Evolutionary conservation across 2,113 vertebrate genomes (phyloP).

Genomic region (Chaetura pelagica): DNA sequence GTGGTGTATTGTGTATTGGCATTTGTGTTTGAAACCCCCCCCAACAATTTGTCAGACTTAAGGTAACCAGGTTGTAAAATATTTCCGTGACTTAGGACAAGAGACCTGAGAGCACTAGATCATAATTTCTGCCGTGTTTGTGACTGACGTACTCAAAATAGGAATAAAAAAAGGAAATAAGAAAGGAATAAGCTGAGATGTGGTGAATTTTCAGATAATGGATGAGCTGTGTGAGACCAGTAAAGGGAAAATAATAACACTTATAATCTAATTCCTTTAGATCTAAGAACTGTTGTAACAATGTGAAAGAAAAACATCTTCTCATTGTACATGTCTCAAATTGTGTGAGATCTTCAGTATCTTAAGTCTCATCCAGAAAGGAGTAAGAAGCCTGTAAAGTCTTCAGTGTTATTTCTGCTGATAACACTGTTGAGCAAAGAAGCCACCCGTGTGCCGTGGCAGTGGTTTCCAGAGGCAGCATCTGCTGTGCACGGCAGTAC

Average conservation of each 20-base stretch:
- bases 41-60: neutral
- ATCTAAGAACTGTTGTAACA: neutral
- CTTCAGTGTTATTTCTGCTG: neutral
- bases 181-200: neutral
- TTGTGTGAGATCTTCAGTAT: neutral
- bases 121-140: neutral
- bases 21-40: neutral
- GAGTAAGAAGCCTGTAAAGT: neutral
- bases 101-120: neutral
- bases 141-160: neutral
- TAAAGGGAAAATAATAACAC: neutral
- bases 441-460: accelerated
- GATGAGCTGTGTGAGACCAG: neutral
- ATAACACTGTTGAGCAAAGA: neutral
- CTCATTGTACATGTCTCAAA: neutral
- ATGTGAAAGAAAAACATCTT: neutral
- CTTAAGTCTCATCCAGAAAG: neutral
- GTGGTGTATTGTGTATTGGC: neutral
- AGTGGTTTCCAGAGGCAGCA: neutral
- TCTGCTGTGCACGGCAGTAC: neutral
- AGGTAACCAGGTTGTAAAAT: neutral
- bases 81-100: accelerated
- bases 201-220: neutral
- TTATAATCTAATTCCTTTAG: neutral
- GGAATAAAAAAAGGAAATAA: neutral